phyloP scores from a whole-genome alignment of 1,140 invertebrate species.

The Drosophila yakuba region DNA sequence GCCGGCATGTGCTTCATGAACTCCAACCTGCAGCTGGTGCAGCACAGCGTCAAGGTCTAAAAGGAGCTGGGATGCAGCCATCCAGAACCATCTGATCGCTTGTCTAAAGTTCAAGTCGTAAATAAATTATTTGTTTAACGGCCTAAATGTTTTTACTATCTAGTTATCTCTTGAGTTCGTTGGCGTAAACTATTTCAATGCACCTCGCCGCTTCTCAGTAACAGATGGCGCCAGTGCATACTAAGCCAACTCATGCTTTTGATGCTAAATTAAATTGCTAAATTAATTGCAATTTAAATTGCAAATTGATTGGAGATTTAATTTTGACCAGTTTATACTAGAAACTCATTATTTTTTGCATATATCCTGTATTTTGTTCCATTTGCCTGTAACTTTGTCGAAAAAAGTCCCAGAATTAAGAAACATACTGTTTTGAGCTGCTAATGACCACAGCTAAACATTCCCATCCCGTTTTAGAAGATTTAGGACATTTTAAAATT shows the following conservation, averaged over 20 bases:
- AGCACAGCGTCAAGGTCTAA: slow-evolving; percentile 69
- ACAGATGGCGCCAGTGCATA: neutral
- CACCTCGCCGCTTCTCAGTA: neutral
- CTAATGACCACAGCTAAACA: too few species aligned
- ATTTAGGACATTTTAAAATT: too few species aligned
- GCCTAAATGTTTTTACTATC: neutral
- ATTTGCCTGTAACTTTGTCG: too few species aligned
- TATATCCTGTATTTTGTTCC: too few species aligned
- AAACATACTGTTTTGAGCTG: too few species aligned
- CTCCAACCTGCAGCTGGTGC: slow-evolving; percentile 64
- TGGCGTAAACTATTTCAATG: neutral
- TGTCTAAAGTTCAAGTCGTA: slow-evolving; percentile 19
- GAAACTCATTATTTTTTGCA: too few species aligned
- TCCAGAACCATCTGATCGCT: slow-evolving; percentile 39
- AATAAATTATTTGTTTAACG: slow-evolving; percentile 5
- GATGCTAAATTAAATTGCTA: too few species aligned
- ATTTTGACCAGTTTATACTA: too few species aligned
- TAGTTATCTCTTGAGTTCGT: neutral
- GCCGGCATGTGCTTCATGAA: slow-evolving; percentile 75
- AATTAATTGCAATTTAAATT: too few species aligned
- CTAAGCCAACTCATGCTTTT: neutral
- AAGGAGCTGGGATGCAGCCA: too few species aligned
- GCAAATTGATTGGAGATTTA: neutral
- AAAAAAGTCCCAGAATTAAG: too few species aligned
- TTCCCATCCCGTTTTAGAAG: too few species aligned